Evolutionary conservation across 2,797 vertebrate genomes (phyloP), one percentile per base, ranked within the genome.

Genomic region (Spea hammondii): DNA sequence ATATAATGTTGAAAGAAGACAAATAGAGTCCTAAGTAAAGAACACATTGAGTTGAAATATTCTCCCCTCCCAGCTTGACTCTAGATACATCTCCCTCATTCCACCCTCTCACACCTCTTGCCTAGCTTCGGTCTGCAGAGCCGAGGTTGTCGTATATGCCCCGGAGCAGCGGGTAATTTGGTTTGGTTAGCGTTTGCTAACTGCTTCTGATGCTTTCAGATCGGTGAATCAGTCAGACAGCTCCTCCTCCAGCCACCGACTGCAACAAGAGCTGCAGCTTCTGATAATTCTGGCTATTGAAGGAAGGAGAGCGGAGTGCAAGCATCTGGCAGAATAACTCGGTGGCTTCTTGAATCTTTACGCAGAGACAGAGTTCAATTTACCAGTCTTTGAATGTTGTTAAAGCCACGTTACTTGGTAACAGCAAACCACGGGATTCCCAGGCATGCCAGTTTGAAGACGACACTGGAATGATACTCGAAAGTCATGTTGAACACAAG

Each of bases 161-260:
- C 48, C 10, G 11, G n/a, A 73, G 55, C 62, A n/a, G n/a, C n/a
- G 70, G 44, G 57, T 74, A 53, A 46, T 59, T 53, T 4, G 68
- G 51, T 76, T 72, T 71, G 51, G 57, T 75, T 72, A 14, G 54
- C 12, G 13, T 77, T 70, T 76, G 71, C 71, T 71, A 76, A 72
- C 68, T 13, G 60, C 68, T 72, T 80, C 62, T 72, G 64, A 73
- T 81, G 74, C 74, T 59, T 77, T 77, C 10, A 53, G 53, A 81
- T 64, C 53, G 48, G 65, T 65, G 70, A 70, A 73, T 77, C 70
- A 72, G 13, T 81, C 79, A 72, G 75, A 14, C 55, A 69, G 64
- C 9, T 14, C 59, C 46, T 70, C 62, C 54, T 44, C 50, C 65
- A 73, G 48, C 70, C 59, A 64, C 74, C 32, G 70, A 68, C 64